Evolutionary conservation across 2,113 vertebrate species (phyloP).

Genomic region (Oxyruncus cristatus): DNA sequence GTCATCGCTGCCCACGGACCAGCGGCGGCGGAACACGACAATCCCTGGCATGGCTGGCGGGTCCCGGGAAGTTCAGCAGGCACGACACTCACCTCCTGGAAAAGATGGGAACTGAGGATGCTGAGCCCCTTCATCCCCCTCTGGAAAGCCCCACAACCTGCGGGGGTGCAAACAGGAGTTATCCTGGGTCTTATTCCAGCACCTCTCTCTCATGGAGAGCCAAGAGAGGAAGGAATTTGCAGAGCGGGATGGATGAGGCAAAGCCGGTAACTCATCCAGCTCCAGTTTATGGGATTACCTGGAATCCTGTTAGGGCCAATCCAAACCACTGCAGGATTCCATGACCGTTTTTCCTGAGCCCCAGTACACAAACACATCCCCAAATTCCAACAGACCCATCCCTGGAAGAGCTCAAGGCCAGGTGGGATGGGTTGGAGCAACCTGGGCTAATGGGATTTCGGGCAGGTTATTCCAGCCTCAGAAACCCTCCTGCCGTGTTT

Average conservation of each 20-base stretch:
- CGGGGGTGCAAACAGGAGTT: background rate
- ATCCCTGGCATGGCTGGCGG: conserved; percentile 89
- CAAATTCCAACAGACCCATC: background rate
- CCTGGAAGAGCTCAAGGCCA: background rate
- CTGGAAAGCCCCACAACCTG: background rate
- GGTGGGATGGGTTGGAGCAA: background rate
- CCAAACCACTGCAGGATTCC: background rate
- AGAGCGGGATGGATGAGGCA: too few species aligned
- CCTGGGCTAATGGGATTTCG: background rate
- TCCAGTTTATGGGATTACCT: too few species aligned
- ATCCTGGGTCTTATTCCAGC: too few species aligned
- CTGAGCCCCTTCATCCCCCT: background rate
- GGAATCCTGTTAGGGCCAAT: too few species aligned
- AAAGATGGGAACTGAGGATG: background rate
- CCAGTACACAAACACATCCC: background rate
- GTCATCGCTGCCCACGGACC: conserved; percentile 99
- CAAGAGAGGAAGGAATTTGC: too few species aligned
- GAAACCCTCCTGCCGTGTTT: background rate
- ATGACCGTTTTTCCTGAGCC: background rate
- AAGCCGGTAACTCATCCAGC: too few species aligned
- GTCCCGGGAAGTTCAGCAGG: conserved; percentile 63
- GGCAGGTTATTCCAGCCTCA: background rate
- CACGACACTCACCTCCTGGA: conserved; percentile 65
- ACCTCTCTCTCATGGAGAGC: too few species aligned
- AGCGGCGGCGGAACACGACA: conserved; percentile 97